phyloP scores from a whole-genome alignment of 1,140 invertebrate genomes.

The Varroa destructor region DNA sequence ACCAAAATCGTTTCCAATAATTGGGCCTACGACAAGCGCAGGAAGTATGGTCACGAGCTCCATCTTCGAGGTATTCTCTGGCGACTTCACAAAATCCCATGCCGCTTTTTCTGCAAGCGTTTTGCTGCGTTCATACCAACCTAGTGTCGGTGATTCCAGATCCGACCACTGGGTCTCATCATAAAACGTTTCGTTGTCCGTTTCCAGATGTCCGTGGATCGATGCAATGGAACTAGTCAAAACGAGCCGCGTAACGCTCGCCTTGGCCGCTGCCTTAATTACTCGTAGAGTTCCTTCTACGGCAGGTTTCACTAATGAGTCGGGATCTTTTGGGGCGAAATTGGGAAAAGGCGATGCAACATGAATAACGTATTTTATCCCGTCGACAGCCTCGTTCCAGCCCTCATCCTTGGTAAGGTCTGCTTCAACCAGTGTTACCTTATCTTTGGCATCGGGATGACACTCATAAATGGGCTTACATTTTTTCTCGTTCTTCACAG shows the following conservation, averaged over 20 bases:
- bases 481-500: conserved; percentile 43
- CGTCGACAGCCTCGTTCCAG: conserved; percentile 44
- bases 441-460: conserved; percentile 41
- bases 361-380: conserved; percentile 46
- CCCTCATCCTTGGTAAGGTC: conserved; percentile 40
- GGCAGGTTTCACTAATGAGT: conserved; percentile 45
- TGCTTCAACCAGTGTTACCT: conserved; percentile 45
- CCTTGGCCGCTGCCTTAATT: conserved; percentile 44
- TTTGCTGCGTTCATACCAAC: conserved; percentile 45
- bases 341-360: conserved; percentile 48
- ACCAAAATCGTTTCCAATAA: conserved; percentile 41
- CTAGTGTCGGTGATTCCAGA: conserved; percentile 38
- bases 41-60: conserved; percentile 48
- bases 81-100: conserved; percentile 46
- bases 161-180: conserved; percentile 48
- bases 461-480: conserved; percentile 38
- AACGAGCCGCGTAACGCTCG: conserved; percentile 46
- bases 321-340: conserved; percentile 37
- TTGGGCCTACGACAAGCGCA: conserved; percentile 45
- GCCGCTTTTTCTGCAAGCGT: conserved; percentile 48
- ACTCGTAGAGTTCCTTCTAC: conserved; percentile 48
- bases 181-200: conserved; percentile 41
- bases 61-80: conserved; percentile 42
- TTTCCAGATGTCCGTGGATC: conserved; percentile 40
- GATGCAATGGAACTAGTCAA: conserved; percentile 48